These are phyloP conservation scores for Sitophilus oryzae DNA, from an alignment of 1,140 invertebrate species.

Conservation along the genomic window DNA sequence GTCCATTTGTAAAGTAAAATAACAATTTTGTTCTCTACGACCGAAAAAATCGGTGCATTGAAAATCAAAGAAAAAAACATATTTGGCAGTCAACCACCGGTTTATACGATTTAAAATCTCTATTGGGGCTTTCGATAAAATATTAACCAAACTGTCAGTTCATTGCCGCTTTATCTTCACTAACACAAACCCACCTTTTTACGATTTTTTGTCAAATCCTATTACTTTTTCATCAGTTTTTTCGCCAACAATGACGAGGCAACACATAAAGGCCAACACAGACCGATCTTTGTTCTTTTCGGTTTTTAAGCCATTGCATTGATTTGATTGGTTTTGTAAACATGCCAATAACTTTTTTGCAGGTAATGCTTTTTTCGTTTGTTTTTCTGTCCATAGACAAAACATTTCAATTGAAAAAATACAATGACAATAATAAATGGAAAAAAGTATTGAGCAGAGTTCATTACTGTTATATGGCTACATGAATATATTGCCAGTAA, in stretches of 20 bases:
- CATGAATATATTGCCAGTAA: too few relatives aligned
- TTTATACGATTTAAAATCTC: neutral
- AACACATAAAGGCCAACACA: neutral
- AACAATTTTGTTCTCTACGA: neutral
- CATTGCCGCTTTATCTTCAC: neutral
- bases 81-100: neutral
- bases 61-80: neutral
- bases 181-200: neutral
- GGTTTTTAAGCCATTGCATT: neutral
- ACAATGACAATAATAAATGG: too few relatives aligned
- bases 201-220: neutral
- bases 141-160: neutral
- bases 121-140: neutral
- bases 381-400: too few relatives aligned
- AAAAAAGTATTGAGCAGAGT: too few relatives aligned
- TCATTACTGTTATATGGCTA: too few relatives aligned
- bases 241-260: neutral
- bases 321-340: neutral
- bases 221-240: neutral
- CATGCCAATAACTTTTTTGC: neutral
- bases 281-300: neutral
- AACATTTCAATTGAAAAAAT: too few relatives aligned
- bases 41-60: neutral
- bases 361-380: too few relatives aligned
- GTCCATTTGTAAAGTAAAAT: too few relatives aligned